phyloP scores from a whole-genome alignment of 2,113 vertebrate species.

The Epinephelus cyanopodus region DNA sequence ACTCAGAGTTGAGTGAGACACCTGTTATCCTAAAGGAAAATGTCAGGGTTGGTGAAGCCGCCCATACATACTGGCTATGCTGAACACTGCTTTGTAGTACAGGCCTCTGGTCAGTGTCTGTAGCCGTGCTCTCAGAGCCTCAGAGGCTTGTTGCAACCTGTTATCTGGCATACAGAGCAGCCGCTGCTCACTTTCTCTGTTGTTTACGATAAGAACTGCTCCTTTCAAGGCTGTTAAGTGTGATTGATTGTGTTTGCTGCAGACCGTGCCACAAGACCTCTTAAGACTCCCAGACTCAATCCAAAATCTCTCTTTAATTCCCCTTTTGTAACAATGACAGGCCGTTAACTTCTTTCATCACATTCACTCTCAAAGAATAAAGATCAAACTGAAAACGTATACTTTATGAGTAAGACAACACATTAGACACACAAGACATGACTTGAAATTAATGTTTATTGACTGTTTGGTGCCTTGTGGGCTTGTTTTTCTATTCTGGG shows the following conservation, averaged over 20 bases:
- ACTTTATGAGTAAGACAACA: not conserved
- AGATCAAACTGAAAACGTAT: not conserved
- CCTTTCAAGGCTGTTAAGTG: conserved; percentile 24
- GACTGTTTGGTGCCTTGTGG: conserved; percentile 1
- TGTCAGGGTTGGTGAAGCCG: no score
- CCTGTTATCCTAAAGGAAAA: no score
- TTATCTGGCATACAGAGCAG: conserved; percentile 11
- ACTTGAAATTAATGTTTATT: conserved; percentile 18
- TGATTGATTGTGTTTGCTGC: conserved; percentile 53
- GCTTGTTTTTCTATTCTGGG: conserved; percentile 8
- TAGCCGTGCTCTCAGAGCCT: not conserved
- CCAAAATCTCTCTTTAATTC: conserved; percentile 7
- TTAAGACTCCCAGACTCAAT: conserved; percentile 12
- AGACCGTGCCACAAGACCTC: conserved; percentile 9
- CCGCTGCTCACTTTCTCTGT: conserved; percentile 9
- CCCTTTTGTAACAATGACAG: not conserved
- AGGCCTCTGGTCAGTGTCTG: not conserved
- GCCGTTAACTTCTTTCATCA: conserved; percentile 1
- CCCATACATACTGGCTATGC: no score
- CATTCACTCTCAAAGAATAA: not conserved
- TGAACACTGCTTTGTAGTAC: no score
- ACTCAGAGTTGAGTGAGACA: no score
- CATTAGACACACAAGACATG: not conserved
- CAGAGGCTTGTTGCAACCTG: conserved; percentile 20
- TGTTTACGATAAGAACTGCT: conserved; percentile 8